Conservation (phyloP, 2,888 invertebrate genomes). For the Apodemia duryi region DNA sequence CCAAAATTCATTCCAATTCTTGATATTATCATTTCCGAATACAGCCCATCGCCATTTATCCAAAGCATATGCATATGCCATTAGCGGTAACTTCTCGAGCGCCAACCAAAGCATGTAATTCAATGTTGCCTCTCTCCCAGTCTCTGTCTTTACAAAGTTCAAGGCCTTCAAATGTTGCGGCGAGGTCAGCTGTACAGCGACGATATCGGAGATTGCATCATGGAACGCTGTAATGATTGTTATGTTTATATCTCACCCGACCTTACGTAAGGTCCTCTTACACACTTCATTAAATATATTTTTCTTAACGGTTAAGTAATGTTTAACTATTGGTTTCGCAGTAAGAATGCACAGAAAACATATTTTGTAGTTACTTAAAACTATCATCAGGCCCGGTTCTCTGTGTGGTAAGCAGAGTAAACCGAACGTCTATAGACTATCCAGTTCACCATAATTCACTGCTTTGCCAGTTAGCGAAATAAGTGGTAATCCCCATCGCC, state of each 20-base stretch:
- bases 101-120: constrained; percentile 68
- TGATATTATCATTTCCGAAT: constrained; percentile 52
- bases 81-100: constrained; percentile 63
- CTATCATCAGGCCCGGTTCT: no score
- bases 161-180: constrained; percentile 69
- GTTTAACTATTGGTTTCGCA: background rate
- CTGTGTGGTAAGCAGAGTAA: no score
- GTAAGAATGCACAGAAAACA: no score
- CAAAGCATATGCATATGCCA: constrained; percentile 65
- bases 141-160: constrained; percentile 55
- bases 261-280: constrained; percentile 3
- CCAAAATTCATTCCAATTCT: constrained; percentile 68
- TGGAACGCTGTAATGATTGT: constrained; percentile 74
- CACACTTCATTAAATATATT: constrained; percentile 3
- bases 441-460: no score
- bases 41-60: constrained; percentile 72
- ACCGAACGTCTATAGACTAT: no score
- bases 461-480: no score
- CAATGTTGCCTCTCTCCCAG: constrained; percentile 52
- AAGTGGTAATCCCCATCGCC: no score
- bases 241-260: background rate
- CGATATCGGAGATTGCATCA: constrained; percentile 82
- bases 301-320: background rate
- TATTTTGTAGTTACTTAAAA: no score
- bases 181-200: constrained; percentile 78